These are phyloP conservation scores for Cataglyphis altisquamis DNA, from an alignment of 2,888 invertebrate species.

Conservation along the genomic window DNA sequence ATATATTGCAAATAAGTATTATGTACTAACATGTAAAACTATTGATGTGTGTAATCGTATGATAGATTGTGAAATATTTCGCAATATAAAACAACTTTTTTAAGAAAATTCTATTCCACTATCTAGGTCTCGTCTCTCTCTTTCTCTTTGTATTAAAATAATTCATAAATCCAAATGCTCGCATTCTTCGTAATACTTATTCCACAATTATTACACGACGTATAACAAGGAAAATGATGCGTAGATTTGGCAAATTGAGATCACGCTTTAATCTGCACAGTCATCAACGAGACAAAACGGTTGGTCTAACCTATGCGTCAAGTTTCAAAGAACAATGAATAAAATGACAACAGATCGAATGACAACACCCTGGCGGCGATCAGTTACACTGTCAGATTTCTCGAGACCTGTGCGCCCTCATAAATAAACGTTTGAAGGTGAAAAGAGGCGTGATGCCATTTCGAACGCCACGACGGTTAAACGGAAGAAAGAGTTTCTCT, in stretches of 20 bases:
- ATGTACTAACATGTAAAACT: background rate
- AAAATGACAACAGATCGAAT: slow-evolving; percentile 69
- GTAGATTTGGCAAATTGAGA: background rate
- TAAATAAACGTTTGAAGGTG: slow-evolving; percentile 60
- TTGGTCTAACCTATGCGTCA: slow-evolving; percentile 75
- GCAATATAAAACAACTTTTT: background rate
- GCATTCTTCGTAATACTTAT: slow-evolving; percentile 8
- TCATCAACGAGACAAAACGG: slow-evolving; percentile 72
- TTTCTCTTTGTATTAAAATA: background rate
- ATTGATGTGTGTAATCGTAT: background rate
- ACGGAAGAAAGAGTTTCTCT: slow-evolving; percentile 22
- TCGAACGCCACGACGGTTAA: slow-evolving; percentile 60
- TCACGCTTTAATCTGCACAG: slow-evolving; percentile 79
- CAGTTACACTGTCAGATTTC: slow-evolving; percentile 18
- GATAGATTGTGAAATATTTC: slow-evolving; percentile 4
- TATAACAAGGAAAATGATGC: background rate
- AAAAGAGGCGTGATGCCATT: slow-evolving; percentile 52
- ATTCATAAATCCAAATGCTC: background rate
- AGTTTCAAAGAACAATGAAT: slow-evolving; percentile 21
- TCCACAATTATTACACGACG: background rate
- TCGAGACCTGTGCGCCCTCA: slow-evolving; percentile 49
- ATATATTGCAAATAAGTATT: background rate
- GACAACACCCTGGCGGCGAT: slow-evolving; percentile 56
- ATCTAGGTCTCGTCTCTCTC: slow-evolving; percentile 8
- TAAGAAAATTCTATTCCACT: background rate